Evolutionary conservation across 2,888 invertebrate genomes (phyloP), one percentile per base, ranked within the genome.

Genomic region (Xestia rhomboidea): DNA sequence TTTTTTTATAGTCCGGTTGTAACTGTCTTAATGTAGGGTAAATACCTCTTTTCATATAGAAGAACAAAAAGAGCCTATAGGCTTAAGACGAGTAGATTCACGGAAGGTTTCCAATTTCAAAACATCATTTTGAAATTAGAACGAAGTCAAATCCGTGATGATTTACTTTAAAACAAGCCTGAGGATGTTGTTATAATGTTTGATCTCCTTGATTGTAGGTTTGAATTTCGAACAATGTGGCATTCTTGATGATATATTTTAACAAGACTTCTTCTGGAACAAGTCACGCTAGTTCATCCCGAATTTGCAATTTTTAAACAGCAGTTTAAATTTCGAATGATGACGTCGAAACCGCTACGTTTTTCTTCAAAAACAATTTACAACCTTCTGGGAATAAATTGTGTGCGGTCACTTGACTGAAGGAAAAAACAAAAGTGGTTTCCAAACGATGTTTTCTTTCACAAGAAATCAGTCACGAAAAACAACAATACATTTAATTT

Each of bases 51-150:
- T 62, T 38, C 18, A n/a, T 7, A 41, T 2, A 51, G 3, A 51
- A n/a, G 21, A 67, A 67, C 4, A 67, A 67, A 51, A 38, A 24
- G 2, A 27, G 34, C 24, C 15, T 10, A 70, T 44, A 57, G 57
- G 44, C 69, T 15, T 18, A 57, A 21, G 10, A 64, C 7, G 38
- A 64, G 15, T n/a, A 15, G 27, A 21, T 60, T n/a, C 46, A 21
- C 2, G 10, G 1, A 4, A 11, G 3, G 18, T 34, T 66, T 34
- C 21, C 2, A 21, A 46, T 76, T 64, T 57, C 7, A 38, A 76
- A 76, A 62, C 13, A 24, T 24, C 41, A 63, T 7, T 77, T 69
- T 34, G 3, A 51, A 76, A 44, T 66, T 49, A 21, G 24, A 66
- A 38, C 38, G n/a, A 27, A 3, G 8, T 13, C 10, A 24, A 68